Base-by-base conservation (phyloP, 2,113 vertebrate genomes). In the Psilopsiagon aymara region DNA sequence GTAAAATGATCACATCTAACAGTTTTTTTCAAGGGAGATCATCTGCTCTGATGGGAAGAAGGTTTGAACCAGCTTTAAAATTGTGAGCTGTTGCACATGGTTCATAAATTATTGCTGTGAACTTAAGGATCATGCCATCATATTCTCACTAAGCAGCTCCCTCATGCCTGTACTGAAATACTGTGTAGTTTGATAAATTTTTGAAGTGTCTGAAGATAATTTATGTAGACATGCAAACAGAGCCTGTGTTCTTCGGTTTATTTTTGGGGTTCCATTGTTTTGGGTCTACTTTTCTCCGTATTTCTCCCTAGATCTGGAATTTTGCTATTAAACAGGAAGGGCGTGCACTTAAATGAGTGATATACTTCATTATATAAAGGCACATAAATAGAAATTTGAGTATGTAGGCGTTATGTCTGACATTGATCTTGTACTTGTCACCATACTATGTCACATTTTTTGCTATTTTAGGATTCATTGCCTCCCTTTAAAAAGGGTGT, bases 381-480 rank as follows among this genome's bases (percentile, higher is more conserved):
- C 35, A 88, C 85, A 83, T 83, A 92, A 92, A 83, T 78, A 75
- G 79, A 64, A 90, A 75, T 93, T 81, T 0, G 8, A 95, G 64
- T 31, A 20, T 63, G 53, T 63, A 88, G 60, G 88, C 85, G 74
- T 88, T 86, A 80, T 74, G 82, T 93, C 79, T 96, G 82, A 92
- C 92, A 81, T 97, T 67, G 92, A 84, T 97, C 83, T 86, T 86
- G 46, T 96, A 74, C 92, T 97, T 95, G 89, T 95, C 93, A 96
- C 81, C 35, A 11, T 92, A 49, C 77, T 79, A 53, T 96, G 94
- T 95, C 91, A 79, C 84, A 86, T 82, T 82, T 94, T 74, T 88
- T 89, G 39, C 86, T 94, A 82, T 91, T 95, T 95, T 95, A 87
- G 91, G 88, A 89, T 86, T 91, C 71, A 71, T 12, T 94, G 73